Evolutionary conservation across 2,113 vertebrate species (phyloP).

Genomic region (Ahaetulla prasina): DNA sequence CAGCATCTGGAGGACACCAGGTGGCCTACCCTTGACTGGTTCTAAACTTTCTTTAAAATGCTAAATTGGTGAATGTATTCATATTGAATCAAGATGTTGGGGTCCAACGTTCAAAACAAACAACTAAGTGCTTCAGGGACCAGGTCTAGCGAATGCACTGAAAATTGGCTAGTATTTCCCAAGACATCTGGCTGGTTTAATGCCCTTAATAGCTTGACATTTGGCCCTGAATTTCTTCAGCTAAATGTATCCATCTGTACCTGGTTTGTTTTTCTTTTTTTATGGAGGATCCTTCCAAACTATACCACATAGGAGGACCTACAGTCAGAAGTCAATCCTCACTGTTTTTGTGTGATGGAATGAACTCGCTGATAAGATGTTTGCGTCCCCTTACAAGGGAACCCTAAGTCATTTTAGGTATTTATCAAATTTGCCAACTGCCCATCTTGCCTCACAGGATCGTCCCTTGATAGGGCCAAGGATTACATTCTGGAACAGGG

Average conservation of each 20-base stretch:
- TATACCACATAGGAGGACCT: neutral
- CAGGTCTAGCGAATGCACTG: neutral
- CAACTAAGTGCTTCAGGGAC: neutral
- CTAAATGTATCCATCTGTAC: constrained; percentile 1
- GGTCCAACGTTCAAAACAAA: neutral
- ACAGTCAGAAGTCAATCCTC: neutral
- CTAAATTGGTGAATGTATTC: neutral
- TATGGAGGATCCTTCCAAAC: neutral
- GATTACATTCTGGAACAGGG: neutral
- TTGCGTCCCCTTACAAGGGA: neutral
- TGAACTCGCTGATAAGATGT: neutral
- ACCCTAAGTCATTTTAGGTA: neutral
- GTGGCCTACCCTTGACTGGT: neutral
- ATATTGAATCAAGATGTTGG: neutral
- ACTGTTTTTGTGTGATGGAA: neutral
- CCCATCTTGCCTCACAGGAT: neutral
- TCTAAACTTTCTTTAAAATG: neutral
- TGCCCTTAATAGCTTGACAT: neutral
- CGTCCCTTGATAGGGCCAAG: neutral
- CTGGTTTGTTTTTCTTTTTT: neutral
- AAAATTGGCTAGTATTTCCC: neutral
- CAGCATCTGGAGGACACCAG: neutral
- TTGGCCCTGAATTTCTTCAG: neutral
- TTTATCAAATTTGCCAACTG: neutral
- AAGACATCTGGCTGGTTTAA: neutral